Percentiles rank a stretch among this genome's conserved stretches.
Evolutionary conservation across 2,888 invertebrate species (phyloP).

Genomic region (Scaptomyza tumidula): DNA sequence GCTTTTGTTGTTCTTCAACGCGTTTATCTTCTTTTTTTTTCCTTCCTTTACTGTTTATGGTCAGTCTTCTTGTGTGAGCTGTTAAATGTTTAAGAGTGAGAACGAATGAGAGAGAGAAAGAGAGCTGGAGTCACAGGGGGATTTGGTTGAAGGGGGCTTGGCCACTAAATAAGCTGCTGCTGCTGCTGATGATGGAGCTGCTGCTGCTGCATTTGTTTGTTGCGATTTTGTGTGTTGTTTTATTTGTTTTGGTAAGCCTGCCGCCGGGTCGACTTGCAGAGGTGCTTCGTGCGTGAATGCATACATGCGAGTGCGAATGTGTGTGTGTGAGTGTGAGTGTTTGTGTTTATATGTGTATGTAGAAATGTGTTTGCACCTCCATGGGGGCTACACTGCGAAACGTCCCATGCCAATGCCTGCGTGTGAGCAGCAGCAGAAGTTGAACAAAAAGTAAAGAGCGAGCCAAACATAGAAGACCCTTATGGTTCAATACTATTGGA

Average conservation of each 20-base stretch:
- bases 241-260: conserved; percentile 62
- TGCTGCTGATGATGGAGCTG: conserved; percentile 7
- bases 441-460: conserved; percentile 31
- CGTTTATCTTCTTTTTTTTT: conserved; percentile 17
- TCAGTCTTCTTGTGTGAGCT: conserved; percentile 82
- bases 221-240: conserved; percentile 43
- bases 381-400: conserved; percentile 39
- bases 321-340: not conserved
- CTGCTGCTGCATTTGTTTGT: conserved; percentile 41
- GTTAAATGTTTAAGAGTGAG: conserved; percentile 49
- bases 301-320: not conserved
- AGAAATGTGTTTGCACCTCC: conserved; percentile 25
- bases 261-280: conserved; percentile 45
- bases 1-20: conserved; percentile 14
- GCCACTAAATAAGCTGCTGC: conserved; percentile 17
- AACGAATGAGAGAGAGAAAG: conserved; percentile 41
- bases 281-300: conserved; percentile 10
- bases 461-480: conserved; percentile 29
- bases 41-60: conserved; percentile 26
- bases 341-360: conserved; percentile 2
- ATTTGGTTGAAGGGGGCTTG: conserved; percentile 2
- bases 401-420: conserved; percentile 44
- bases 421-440: conserved; percentile 35
- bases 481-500: conserved; percentile 6
- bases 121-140: not conserved